Conservation (phyloP, 2,113 vertebrate species). For the Scomber scombrus region DNA sequence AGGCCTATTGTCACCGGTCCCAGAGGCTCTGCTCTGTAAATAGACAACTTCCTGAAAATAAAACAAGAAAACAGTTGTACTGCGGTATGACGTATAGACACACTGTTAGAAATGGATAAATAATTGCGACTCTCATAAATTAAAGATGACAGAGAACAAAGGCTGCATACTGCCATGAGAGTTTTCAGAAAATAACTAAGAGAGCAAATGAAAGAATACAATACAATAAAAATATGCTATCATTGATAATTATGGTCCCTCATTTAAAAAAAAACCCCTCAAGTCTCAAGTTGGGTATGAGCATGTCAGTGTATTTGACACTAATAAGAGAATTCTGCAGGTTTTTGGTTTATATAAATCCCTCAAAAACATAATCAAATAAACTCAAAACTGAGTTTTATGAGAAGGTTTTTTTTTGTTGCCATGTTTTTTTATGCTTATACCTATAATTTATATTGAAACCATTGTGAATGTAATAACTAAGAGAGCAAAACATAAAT, state of each 20-base stretch:
- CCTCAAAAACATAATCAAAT: neutral
- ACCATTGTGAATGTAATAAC: no score
- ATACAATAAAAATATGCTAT: constrained; percentile 31
- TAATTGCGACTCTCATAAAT: constrained; percentile 66
- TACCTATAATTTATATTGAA: no score
- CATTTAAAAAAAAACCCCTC: neutral
- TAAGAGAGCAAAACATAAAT: no score
- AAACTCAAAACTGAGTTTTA: no score
- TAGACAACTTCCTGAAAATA: constrained; percentile 50
- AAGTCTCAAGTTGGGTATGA: neutral
- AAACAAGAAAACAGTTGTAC: constrained; percentile 17
- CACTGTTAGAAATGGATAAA: constrained; percentile 56
- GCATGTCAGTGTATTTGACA: neutral
- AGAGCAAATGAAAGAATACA: constrained; percentile 48
- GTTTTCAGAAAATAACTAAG: constrained; percentile 34
- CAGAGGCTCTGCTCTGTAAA: constrained; percentile 49
- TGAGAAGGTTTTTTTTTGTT: no score
- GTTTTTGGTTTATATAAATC: neutral
- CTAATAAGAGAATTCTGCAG: neutral
- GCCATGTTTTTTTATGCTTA: no score
- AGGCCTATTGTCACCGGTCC: constrained; percentile 49
- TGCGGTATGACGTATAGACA: constrained; percentile 18
- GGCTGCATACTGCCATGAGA: constrained; percentile 43
- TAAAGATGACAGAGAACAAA: constrained; percentile 73
- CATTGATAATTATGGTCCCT: constrained; percentile 37